A percentile compares a stretch with the other conserved stretches of the same genome.
Evolutionary conservation across 2,113 vertebrate species (phyloP).

Genomic region (Poeciliopsis turrubarensis): DNA sequence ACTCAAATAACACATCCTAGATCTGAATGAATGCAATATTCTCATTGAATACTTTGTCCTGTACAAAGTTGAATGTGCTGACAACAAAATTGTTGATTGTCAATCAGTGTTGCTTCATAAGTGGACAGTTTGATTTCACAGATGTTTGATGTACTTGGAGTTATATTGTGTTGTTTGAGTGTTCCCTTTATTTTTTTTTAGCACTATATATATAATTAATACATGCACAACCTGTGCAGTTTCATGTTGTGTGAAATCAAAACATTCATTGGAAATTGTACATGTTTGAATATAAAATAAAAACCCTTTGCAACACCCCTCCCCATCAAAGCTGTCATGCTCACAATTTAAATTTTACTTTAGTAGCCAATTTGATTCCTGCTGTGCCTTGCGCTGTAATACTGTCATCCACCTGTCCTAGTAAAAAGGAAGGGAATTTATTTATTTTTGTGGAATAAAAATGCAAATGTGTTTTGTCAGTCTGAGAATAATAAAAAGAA

Average conservation of each 20-base stretch:
- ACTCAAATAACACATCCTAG: too few species aligned
- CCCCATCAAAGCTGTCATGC: not conserved
- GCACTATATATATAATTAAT: too few species aligned
- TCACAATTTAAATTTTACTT: not conserved
- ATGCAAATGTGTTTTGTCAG: not conserved
- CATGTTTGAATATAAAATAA: not conserved
- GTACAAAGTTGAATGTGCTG: too few species aligned
- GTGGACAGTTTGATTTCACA: too few species aligned
- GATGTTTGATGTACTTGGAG: too few species aligned
- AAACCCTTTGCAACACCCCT: not conserved
- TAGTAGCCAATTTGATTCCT: not conserved
- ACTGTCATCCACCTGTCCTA: not conserved
- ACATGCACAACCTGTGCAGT: not conserved
- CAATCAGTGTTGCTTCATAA: too few species aligned
- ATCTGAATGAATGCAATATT: too few species aligned
- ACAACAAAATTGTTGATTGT: too few species aligned
- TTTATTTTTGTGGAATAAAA: slow-evolving; percentile 6
- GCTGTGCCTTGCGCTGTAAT: not conserved
- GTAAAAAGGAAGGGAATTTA: not conserved
- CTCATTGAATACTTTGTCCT: too few species aligned
- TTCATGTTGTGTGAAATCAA: not conserved
- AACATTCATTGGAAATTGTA: not conserved
- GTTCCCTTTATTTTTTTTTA: too few species aligned
- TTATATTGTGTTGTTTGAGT: too few species aligned
- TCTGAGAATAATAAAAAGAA: slow-evolving; percentile 1